Evolutionary conservation across 2,113 vertebrate genomes (phyloP).

Genomic region (Sturnira hondurensis): DNA sequence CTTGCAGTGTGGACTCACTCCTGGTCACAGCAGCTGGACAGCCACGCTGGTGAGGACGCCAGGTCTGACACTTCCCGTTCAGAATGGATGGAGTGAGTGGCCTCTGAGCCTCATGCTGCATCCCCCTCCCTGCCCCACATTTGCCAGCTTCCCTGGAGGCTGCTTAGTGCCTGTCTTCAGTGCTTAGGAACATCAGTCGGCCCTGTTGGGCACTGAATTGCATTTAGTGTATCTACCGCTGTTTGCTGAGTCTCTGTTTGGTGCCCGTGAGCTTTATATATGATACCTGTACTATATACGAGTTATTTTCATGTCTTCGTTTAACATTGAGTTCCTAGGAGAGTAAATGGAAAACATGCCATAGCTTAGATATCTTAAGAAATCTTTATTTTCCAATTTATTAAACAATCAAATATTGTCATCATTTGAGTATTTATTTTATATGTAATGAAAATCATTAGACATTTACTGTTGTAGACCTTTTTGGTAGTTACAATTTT

Average conservation of each 20-base stretch:
- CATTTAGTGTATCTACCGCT: neutral
- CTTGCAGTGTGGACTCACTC: neutral
- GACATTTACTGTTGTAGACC: constrained; percentile 18
- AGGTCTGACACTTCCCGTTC: neutral
- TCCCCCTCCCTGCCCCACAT: too few species aligned
- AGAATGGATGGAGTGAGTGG: neutral
- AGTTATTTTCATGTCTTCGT: neutral
- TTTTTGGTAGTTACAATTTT: constrained; percentile 35
- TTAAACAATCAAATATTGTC: neutral
- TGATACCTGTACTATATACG: neutral
- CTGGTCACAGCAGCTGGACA: neutral
- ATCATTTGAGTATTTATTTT: neutral
- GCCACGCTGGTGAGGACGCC: rapidly evolving
- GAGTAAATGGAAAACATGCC: neutral
- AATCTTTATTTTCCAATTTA: constrained; percentile 35
- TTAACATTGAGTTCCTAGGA: neutral
- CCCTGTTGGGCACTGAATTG: neutral
- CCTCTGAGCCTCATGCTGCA: too few species aligned
- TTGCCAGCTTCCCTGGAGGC: neutral
- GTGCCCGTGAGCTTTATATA: neutral
- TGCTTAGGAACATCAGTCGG: neutral
- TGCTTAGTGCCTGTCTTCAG: neutral
- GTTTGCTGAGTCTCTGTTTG: neutral
- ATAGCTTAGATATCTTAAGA: constrained; percentile 13
- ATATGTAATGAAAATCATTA: neutral